Base-by-base conservation (phyloP, 2,888 invertebrate species). In the Prionchulus punctatus region DNA sequence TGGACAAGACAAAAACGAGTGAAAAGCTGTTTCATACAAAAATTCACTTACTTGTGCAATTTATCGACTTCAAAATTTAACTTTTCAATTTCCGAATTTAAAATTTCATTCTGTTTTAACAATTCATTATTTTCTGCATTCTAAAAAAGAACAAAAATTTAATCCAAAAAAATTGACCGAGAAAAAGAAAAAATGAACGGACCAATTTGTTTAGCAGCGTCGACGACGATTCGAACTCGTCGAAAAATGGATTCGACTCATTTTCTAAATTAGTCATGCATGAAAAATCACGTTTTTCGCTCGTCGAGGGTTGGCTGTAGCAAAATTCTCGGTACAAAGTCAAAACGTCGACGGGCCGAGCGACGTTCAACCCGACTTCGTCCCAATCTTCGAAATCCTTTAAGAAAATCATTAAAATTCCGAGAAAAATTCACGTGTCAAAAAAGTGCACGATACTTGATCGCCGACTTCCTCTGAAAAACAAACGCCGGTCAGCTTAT, bases 331-430 rank as follows among this genome's bases (percentile, higher is more conserved):
- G 54, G 45, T 56, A 58, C 21, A 59, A n/a, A 1, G 70, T 68
- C 21, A 86, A 73, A 31, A 88, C 73, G 62, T 83, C 82, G 1
- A 83, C 80, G 28, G 86, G 87, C 64, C 85, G 81, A 0, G 85
- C 80, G 72, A 85, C 83, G 70, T 88, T 87, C 47, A 88, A 75
- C 0, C 88, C 87, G 18, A 88, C 86, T 74, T 87, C 87, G 72
- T 87, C 86, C 88, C 88, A 88, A 69, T 86, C 85, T 73, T 87
- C 86, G 75, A 86, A 86, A 73, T 86, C 86, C 81, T 83, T 63
- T 21, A 60, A 61, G 4, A 12, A 47, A n/a, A 21, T 4, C 12
- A n/a, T 12, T 4, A 47, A 12, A 47, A 21, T 21, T 12, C 4
- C 47, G 21, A 4, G 23, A n/a, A 21, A 21, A 12, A 4, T 12